Conservation (phyloP, 2,113 vertebrate species). For the Nipponia nippon region DNA sequence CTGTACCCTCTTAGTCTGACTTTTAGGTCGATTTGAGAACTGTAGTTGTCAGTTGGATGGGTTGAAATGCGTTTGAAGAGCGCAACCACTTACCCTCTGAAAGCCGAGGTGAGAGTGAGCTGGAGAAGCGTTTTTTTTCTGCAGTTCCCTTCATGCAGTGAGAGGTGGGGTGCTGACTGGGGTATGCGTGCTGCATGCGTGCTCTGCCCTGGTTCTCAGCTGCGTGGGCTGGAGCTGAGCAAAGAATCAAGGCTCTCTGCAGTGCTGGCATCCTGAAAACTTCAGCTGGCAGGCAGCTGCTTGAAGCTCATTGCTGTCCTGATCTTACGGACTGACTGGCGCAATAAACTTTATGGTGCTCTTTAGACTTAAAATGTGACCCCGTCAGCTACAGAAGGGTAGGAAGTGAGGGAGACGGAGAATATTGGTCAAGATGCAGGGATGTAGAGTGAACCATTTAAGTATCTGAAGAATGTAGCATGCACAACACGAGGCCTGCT, state of each 20-base stretch:
- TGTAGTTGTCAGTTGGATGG: background rate
- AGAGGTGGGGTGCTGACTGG: background rate
- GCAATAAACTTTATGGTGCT: background rate
- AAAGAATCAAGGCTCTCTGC: background rate
- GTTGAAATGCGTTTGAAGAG: background rate
- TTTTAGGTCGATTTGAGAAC: background rate
- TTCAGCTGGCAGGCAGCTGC: background rate
- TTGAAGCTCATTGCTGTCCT: background rate
- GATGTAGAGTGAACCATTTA: background rate
- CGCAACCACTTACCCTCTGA: background rate
- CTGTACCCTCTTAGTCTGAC: background rate
- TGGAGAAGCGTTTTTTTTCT: background rate
- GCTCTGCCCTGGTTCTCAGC: background rate
- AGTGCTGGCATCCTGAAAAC: background rate
- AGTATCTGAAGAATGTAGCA: background rate
- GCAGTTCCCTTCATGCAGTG: background rate
- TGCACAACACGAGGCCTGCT: background rate
- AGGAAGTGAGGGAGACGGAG: background rate
- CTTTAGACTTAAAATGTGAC: background rate
- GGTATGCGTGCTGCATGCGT: background rate
- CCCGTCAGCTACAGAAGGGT: background rate
- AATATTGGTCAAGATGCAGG: background rate
- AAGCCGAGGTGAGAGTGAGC: background rate
- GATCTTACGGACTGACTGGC: background rate
- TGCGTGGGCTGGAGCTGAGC: background rate